phyloP scores from a whole-genome alignment of 2,797 vertebrate genomes.

The Austrolebias charrua region DNA sequence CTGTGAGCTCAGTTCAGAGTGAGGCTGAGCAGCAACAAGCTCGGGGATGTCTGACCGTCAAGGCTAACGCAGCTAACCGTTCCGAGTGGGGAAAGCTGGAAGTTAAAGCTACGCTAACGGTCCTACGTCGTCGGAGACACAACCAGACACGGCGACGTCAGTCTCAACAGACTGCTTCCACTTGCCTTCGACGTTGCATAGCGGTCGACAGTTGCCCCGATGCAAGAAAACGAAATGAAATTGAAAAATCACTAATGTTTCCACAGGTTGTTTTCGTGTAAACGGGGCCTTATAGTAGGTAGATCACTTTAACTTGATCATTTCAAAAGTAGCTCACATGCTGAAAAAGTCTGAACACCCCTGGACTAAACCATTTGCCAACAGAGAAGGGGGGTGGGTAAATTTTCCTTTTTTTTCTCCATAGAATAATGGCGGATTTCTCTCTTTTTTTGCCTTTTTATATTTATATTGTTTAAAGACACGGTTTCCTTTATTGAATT shows the following conservation, averaged over 20 bases:
- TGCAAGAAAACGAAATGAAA: conserved; percentile 69
- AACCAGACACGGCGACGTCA: conserved; percentile 22
- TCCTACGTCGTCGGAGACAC: conserved; percentile 35
- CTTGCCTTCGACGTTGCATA: conserved; percentile 80
- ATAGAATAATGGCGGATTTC: too few relatives aligned
- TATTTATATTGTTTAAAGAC: too few relatives aligned
- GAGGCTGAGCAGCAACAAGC: conserved; percentile 66
- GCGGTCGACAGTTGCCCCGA: conserved; percentile 66
- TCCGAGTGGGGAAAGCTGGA: conserved; percentile 58
- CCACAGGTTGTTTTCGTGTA: too few relatives aligned
- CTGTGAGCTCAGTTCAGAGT: conserved; percentile 34
- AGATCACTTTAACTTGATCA: too few relatives aligned
- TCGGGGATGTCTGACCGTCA: conserved; percentile 63
- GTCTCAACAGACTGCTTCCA: conserved; percentile 43
- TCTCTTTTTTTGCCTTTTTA: too few relatives aligned
- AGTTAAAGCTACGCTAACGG: conserved; percentile 63
- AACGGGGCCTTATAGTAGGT: too few relatives aligned
- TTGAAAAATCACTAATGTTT: conserved; percentile 78
- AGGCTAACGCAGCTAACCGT: conserved; percentile 66
- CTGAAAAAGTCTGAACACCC: too few relatives aligned
- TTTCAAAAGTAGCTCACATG: too few relatives aligned
- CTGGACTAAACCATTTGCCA: too few relatives aligned
- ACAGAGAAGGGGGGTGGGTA: too few relatives aligned
- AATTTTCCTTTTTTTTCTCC: too few relatives aligned
- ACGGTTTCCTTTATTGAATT: too few relatives aligned